A percentile compares a stretch with the other conserved stretches of the same genome.
phyloP scores from a whole-genome alignment of 2,113 vertebrate genomes.

The Hippocampus zosterae region DNA sequence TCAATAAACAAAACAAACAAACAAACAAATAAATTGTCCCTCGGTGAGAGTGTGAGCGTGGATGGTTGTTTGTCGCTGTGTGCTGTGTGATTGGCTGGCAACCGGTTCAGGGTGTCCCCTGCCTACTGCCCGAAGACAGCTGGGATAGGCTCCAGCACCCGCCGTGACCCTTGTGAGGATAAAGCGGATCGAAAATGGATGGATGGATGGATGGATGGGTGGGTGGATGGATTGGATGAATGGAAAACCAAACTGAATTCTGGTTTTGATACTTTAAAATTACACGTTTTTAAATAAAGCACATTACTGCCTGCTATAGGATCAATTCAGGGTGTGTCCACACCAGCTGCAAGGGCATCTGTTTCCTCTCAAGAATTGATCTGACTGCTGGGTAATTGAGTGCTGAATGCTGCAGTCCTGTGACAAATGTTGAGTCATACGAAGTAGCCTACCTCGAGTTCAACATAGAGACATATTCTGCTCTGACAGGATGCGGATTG shows the following conservation, averaged over 20 bases:
- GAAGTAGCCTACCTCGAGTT: conserved; percentile 5
- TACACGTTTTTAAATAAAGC: not conserved
- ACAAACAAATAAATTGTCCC: no score
- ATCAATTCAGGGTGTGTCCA: conserved; percentile 5
- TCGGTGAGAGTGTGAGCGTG: no score
- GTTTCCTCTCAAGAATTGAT: conserved; percentile 41
- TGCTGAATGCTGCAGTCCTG: conserved; percentile 44
- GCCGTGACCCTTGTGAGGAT: no score
- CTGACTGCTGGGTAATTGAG: conserved; percentile 22
- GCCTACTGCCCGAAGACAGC: no score
- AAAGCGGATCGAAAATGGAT: no score
- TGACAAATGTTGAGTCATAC: conserved; percentile 58
- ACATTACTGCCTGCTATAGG: not conserved
- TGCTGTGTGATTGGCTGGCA: no score
- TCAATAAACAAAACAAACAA: no score
- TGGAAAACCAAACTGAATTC: not conserved
- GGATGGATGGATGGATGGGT: no score
- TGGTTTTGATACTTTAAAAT: not conserved
- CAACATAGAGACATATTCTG: not conserved
- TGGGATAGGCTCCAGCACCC: no score
- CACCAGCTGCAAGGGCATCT: conserved; percentile 17
- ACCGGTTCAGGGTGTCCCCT: no score
- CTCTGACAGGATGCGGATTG: not conserved
- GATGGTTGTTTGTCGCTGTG: no score
- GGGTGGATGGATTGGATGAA: no score